phyloP scores from a whole-genome alignment of 2,888 invertebrate genomes.

The Drosophila anomalata region DNA sequence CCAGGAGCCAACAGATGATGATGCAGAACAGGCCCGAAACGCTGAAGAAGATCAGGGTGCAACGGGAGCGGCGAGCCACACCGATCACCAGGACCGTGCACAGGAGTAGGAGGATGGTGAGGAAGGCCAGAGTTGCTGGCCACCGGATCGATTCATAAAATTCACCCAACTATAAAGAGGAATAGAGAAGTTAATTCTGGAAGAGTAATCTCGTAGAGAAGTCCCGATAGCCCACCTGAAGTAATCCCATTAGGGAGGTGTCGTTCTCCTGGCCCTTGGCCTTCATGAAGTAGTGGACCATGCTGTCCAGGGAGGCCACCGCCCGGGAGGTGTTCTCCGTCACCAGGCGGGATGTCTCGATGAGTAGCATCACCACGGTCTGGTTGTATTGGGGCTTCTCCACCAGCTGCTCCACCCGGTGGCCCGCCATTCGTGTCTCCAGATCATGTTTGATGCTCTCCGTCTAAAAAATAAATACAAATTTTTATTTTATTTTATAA shows the following conservation, averaged over 20 bases:
- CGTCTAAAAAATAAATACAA: constrained; percentile 85
- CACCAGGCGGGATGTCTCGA: constrained; percentile 88
- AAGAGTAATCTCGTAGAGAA: background rate
- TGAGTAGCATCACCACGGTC: constrained; percentile 89
- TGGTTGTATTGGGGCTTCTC: constrained; percentile 92
- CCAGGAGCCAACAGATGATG: constrained; percentile 91
- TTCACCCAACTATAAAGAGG: constrained; percentile 79
- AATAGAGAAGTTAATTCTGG: background rate
- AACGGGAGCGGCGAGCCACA: constrained; percentile 87
- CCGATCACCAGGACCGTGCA: constrained; percentile 84
- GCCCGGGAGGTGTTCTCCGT: constrained; percentile 90
- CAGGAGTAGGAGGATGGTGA: constrained; percentile 82
- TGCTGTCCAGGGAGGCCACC: constrained; percentile 84
- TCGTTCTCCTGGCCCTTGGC: constrained; percentile 83
- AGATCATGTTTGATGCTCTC: constrained; percentile 90
- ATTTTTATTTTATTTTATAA: background rate
- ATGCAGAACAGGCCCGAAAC: constrained; percentile 89
- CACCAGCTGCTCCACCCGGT: constrained; percentile 89
- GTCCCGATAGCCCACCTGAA: constrained; percentile 74
- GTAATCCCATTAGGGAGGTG: constrained; percentile 82
- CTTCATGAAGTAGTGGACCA: constrained; percentile 84
- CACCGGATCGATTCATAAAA: constrained; percentile 84
- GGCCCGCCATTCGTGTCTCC: constrained; percentile 88
- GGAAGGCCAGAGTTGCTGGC: constrained; percentile 84
- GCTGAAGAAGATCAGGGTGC: constrained; percentile 94